These are phyloP conservation scores for Falco berigora DNA, from an alignment of 2,797 vertebrate genomes.

Conservation along the genomic window DNA sequence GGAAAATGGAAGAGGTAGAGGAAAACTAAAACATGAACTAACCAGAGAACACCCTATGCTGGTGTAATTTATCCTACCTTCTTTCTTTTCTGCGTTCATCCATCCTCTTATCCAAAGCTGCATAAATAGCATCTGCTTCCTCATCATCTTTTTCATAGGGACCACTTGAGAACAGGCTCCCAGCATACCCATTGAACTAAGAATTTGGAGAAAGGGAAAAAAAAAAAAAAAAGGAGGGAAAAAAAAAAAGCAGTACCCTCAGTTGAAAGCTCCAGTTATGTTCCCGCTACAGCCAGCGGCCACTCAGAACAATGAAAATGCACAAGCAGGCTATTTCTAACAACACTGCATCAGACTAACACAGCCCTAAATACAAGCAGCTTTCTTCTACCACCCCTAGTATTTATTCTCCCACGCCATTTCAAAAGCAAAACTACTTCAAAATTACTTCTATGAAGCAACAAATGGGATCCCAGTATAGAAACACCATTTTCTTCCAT, in stretches of 20 bases:
- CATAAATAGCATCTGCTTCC: conserved; percentile 96
- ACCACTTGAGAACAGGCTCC: conserved; percentile 96
- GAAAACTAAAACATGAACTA: not conserved
- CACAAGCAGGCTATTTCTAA: not conserved
- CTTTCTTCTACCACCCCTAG: not conserved
- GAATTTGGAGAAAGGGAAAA: not conserved
- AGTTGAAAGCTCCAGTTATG: not conserved
- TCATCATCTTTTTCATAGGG: conserved; percentile 98
- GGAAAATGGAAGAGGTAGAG: not conserved
- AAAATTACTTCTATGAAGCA: not conserved
- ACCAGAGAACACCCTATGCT: not conserved
- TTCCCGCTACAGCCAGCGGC: not conserved
- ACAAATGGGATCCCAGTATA: not conserved
- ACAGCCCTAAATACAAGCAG: not conserved
- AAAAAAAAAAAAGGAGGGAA: too few relatives aligned
- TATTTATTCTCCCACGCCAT: not conserved
- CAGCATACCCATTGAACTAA: conserved; percentile 97
- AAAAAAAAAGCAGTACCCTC: not conserved
- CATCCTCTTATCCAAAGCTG: conserved; percentile 95
- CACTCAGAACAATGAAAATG: not conserved
- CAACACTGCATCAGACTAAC: not conserved
- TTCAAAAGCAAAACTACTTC: not conserved
- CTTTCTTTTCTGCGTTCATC: conserved; percentile 96
- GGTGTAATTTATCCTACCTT: conserved; percentile 70
- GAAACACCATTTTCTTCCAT: not conserved